Evolutionary conservation across 2,888 invertebrate genomes (phyloP), one percentile per base, ranked within the genome.

Genomic region (Pycnomerus fuliginosus): DNA sequence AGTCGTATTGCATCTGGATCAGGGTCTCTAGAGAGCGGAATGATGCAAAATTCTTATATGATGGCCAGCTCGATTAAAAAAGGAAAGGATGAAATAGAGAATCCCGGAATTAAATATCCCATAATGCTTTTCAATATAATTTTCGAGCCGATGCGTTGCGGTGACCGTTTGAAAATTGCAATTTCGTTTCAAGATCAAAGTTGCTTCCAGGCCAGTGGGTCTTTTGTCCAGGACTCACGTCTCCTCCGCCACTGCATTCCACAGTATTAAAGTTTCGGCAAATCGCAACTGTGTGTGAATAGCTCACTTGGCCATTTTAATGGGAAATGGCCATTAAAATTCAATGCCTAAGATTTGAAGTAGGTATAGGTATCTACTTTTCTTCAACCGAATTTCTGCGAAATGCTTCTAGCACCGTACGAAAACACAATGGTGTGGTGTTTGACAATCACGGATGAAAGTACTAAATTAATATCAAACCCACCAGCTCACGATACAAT

Each of bases 131-230:
- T 63, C 66, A 61, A 66, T 67, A 67, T 68, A 65, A 68, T 66
- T 66, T 69, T 66, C 60, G 65, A 58, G 59, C 56, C 59, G 60
- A 60, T 58, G 64, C 61, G 62, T 63, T 67, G 67, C 64, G 67
- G 68, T 64, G 65, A 67, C 65, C 68, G 68, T 65, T 69, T 65
- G 66, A 65, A 69, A 69, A 70, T 70, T 68, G 69, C 69, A 70
- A 70, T 69, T 70, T 69, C 68, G 68, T 65, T 66, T 64, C 66
- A 57, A 68, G 70, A 70, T 70, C 70, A 70, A 69, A 70, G 70
- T 67, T 68, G 64, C 64, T 69, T 69, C 68, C 68, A 58, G 62
- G 53, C 64, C 65, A 64, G 50, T 61, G 65, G 60, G 55, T 60
- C 67, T 64, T 70, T 70, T 70, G 70, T 70, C 67, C 66, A 61